These are phyloP conservation scores for Agrilus biguttatus DNA, from an alignment of 2,888 invertebrate species.

Conservation along the genomic window DNA sequence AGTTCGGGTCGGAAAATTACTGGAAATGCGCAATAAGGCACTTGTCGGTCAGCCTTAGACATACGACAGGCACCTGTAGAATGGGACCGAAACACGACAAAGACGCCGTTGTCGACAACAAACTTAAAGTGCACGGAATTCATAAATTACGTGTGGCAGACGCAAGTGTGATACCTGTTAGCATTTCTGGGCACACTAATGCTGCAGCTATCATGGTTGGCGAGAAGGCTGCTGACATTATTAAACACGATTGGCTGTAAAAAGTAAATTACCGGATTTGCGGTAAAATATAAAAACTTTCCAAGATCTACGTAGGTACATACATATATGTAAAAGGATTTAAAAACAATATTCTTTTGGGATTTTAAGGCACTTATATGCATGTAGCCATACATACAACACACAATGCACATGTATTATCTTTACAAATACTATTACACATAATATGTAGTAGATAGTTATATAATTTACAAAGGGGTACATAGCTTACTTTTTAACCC, in stretches of 20 bases:
- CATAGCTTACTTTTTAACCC: too few relatives aligned
- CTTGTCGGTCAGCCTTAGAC: slow-evolving; percentile 48
- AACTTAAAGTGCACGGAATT: slow-evolving; percentile 42
- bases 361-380: too few relatives aligned
- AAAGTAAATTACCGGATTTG: background rate
- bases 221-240: slow-evolving; percentile 54
- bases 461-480: too few relatives aligned
- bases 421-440: too few relatives aligned
- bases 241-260: slow-evolving; percentile 28
- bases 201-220: slow-evolving; percentile 58
- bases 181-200: slow-evolving; percentile 50
- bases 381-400: too few relatives aligned
- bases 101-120: slow-evolving; percentile 14
- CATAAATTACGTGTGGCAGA: slow-evolving; percentile 49
- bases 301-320: too few relatives aligned
- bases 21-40: slow-evolving; percentile 52
- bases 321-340: too few relatives aligned
- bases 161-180: slow-evolving; percentile 51
- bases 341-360: too few relatives aligned
- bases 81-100: slow-evolving; percentile 47
- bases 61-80: slow-evolving; percentile 54
- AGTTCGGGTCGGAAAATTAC: slow-evolving; percentile 44
- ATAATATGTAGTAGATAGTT: too few relatives aligned
- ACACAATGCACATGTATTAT: too few relatives aligned
- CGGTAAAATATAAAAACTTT: too few relatives aligned